A percentile compares a stretch with the other conserved stretches of the same genome.
These are phyloP conservation scores for Watsonalla cultraria DNA, from an alignment of 2,888 invertebrate species.

Conservation along the genomic window DNA sequence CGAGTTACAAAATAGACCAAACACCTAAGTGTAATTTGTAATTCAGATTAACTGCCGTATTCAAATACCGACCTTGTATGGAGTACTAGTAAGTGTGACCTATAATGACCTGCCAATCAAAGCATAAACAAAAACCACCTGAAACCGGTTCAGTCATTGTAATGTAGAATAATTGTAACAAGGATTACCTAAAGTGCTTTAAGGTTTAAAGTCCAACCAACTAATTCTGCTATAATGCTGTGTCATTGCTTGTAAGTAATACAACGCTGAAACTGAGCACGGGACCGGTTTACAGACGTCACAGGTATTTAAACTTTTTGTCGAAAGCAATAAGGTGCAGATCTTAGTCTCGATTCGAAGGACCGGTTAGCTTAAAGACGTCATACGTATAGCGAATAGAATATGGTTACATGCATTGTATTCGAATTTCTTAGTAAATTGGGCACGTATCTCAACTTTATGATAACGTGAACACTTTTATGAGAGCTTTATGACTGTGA, in stretches of 20 bases:
- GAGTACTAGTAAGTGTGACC: neutral
- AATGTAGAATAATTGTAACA: neutral
- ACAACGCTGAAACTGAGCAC: neutral
- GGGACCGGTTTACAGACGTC: neutral
- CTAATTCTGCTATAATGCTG: neutral
- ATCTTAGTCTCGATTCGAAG: neutral
- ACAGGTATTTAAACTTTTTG: neutral
- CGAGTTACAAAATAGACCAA: no score
- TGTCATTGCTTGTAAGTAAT: neutral
- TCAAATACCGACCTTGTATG: neutral
- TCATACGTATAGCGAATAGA: neutral
- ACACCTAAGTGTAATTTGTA: no score
- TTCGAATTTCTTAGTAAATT: no score
- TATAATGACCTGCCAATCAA: neutral
- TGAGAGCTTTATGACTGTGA: no score
- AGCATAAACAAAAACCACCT: neutral
- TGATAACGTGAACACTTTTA: no score
- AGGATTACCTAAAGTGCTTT: neutral
- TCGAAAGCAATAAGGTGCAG: no score
- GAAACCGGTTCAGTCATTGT: neutral
- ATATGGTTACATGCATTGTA: no score
- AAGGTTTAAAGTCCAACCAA: no score
- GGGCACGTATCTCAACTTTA: no score
- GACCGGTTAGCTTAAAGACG: neutral
- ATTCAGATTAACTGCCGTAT: neutral